Evolutionary conservation across 2,113 vertebrate species (phyloP).

Genomic region (Rhynchopsitta pachyrhyncha): DNA sequence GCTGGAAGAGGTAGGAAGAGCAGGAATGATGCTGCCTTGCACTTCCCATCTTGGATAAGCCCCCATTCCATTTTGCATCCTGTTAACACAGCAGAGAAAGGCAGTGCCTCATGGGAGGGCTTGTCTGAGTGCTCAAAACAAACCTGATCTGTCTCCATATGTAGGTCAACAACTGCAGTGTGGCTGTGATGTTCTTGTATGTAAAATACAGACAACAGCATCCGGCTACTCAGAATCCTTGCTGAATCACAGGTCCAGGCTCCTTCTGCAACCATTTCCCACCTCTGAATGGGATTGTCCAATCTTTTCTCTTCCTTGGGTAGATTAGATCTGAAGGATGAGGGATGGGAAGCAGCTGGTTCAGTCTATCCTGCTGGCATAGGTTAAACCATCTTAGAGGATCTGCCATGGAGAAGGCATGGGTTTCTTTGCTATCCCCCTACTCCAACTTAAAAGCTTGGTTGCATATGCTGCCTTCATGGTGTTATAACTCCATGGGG

Average conservation of each 20-base stretch:
- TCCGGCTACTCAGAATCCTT: neutral
- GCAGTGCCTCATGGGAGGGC: neutral
- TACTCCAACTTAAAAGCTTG: neutral
- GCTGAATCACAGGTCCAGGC: neutral
- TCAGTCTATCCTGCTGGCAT: neutral
- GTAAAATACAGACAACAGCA: neutral
- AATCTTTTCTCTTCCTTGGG: neutral
- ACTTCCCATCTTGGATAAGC: neutral
- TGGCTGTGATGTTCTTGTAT: neutral
- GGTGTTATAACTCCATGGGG: neutral
- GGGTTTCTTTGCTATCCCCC: neutral
- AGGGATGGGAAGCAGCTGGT: neutral
- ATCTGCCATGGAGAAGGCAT: neutral
- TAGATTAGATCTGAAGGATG: neutral
- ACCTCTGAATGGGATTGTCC: neutral
- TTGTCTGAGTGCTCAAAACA: neutral
- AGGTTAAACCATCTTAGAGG: neutral
- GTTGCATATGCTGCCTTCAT: neutral
- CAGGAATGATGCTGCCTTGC: neutral
- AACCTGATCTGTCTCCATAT: neutral
- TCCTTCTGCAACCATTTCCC: neutral
- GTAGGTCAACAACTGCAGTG: constrained; percentile 24
- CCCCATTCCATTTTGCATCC: neutral
- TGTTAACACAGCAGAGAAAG: neutral
- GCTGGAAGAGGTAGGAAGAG: neutral